Conservation (phyloP, 1,140 invertebrate genomes). For the Zaprionus taronus region DNA sequence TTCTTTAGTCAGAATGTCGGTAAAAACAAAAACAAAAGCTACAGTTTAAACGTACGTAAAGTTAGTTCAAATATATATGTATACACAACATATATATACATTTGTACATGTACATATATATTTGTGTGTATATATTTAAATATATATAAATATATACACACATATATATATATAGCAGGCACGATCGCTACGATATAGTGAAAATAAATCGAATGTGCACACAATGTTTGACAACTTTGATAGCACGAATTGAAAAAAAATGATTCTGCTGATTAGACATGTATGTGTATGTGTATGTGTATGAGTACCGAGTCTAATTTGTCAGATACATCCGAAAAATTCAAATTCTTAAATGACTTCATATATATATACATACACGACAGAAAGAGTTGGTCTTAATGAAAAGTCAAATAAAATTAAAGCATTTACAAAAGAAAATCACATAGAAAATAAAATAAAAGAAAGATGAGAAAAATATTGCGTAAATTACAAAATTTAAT, state of each 20-base stretch:
- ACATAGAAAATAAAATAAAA: constrained; percentile 38
- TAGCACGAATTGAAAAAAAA: constrained; percentile 23
- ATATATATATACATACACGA: constrained; percentile 41
- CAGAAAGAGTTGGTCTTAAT: constrained; percentile 62
- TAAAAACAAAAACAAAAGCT: constrained; percentile 41
- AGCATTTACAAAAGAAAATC: constrained; percentile 71
- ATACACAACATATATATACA: constrained; percentile 31
- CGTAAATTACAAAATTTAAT: constrained; percentile 50
- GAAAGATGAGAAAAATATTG: constrained; percentile 31
- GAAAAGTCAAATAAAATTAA: constrained; percentile 78
- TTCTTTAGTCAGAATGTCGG: constrained; percentile 67
- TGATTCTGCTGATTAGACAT: constrained; percentile 33
- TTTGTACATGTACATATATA: too few species aligned
- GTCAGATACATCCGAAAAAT: constrained; percentile 28
- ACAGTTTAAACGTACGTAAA: constrained; percentile 71
- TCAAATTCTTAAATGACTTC: constrained; percentile 52
- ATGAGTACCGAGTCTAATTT: constrained; percentile 29
- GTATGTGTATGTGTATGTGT: constrained; percentile 14
- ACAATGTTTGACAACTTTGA: constrained; percentile 45
- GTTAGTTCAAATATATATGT: constrained; percentile 57
- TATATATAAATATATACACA: not conserved
- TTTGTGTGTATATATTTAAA: not conserved
- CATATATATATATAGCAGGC: not conserved
- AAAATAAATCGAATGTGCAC: constrained; percentile 32
- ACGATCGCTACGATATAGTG: not conserved